Percentiles rank a stretch among this genome's conserved stretches.
These are phyloP conservation scores for Ceyx erithaca DNA, from an alignment of 2,797 vertebrate genomes.

Conservation along the genomic window DNA sequence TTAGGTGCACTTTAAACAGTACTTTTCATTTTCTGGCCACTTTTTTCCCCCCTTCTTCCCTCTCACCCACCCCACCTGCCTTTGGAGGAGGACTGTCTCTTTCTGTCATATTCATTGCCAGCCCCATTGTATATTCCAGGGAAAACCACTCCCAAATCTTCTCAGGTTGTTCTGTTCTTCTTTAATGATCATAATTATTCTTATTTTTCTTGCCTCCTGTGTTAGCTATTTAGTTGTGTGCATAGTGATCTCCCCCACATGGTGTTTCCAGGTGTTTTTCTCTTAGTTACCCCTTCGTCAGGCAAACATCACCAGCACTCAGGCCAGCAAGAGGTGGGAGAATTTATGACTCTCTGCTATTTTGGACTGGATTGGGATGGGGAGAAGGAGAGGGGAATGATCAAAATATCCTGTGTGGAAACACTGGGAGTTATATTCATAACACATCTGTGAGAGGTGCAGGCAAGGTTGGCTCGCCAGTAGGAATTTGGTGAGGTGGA, in stretches of 20 bases:
- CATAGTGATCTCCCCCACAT: background rate
- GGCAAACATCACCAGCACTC: background rate
- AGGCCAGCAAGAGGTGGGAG: background rate
- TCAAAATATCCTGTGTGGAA: slow-evolving; percentile 50
- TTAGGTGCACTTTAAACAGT: background rate
- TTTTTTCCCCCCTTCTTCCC: background rate
- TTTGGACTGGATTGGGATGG: background rate
- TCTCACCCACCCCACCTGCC: background rate
- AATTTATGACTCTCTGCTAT: slow-evolving; percentile 20
- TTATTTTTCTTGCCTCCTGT: background rate
- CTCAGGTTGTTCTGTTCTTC: background rate
- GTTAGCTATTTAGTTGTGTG: background rate
- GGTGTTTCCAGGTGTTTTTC: background rate
- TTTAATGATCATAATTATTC: background rate
- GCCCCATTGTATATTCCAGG: background rate
- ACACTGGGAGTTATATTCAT: slow-evolving; percentile 73
- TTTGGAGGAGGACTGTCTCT: background rate
- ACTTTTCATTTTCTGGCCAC: background rate
- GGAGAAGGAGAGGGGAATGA: background rate
- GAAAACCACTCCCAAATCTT: slow-evolving; percentile 43
- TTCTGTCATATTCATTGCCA: background rate
- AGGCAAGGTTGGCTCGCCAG: slow-evolving; percentile 13
- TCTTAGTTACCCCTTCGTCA: background rate
- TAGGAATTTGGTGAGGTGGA: slow-evolving; percentile 67
- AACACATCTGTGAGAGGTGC: slow-evolving; percentile 69